Percentiles rank a stretch among this genome's conserved stretches.
phyloP scores from a whole-genome alignment of 37 sponge, comb jelly and placozoan species.

The Theonella swinhoei region DNA sequence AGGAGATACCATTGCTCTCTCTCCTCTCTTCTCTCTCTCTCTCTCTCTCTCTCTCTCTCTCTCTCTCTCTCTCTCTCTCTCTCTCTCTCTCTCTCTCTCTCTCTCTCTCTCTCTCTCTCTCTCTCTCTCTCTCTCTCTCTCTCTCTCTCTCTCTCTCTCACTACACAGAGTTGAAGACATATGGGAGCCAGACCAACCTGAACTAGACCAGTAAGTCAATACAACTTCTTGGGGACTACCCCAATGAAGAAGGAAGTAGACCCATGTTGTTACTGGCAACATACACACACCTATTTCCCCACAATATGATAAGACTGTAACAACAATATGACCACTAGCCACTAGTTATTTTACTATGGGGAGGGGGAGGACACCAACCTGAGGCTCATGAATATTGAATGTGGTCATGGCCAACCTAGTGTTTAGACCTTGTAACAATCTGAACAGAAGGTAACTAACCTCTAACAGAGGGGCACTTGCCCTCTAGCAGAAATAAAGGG shows the following conservation, averaged over 20 bases:
- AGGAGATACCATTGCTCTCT: not conserved
- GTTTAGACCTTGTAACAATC: too few relatives aligned
- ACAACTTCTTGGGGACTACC: not conserved
- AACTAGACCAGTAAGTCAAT: constrained; percentile 46
- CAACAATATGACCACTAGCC: too few relatives aligned
- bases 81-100: not conserved
- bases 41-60: not conserved
- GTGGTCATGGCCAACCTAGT: too few relatives aligned
- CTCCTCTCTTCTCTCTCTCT: constrained; percentile 7
- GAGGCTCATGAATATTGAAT: too few relatives aligned
- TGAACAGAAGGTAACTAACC: too few relatives aligned
- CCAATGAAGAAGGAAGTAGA: not conserved
- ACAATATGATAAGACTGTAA: too few relatives aligned
- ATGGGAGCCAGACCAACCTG: constrained; percentile 61
- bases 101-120: not conserved
- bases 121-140: not conserved
- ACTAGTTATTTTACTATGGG: too few relatives aligned
- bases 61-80: not conserved
- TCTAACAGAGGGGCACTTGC: too few relatives aligned
- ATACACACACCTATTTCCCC: not conserved
- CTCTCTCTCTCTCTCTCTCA: not conserved
- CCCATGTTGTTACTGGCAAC: too few relatives aligned
- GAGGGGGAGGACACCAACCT: too few relatives aligned
- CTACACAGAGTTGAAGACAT: constrained; percentile 53
- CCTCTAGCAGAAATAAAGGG: too few relatives aligned